phyloP scores from a whole-genome alignment of 2,113 vertebrate genomes.

The Sprattus sprattus region DNA sequence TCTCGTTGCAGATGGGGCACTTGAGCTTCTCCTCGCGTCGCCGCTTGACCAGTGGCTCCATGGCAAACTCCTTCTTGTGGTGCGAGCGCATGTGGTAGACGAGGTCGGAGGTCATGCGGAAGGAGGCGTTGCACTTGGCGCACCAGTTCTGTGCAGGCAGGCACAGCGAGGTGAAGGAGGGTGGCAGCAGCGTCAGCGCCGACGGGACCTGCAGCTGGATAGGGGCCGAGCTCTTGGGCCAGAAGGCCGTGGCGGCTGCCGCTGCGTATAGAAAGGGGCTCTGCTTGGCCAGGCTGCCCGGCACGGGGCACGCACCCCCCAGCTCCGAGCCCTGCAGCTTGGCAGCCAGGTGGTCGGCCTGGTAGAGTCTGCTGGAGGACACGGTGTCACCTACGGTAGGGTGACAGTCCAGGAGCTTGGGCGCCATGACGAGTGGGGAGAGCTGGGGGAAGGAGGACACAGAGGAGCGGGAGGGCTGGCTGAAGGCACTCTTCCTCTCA shows the following conservation, averaged over 20 bases:
- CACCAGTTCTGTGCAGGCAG: conserved; percentile 98
- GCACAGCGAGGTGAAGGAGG: conserved; percentile 94
- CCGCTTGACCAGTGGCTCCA: conserved; percentile 92
- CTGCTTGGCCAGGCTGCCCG: conserved; percentile 81
- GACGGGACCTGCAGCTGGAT: conserved; percentile 93
- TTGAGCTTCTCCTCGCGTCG: conserved; percentile 96
- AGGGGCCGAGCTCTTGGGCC: conserved; percentile 85
- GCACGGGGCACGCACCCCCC: conserved; percentile 72
- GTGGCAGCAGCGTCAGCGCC: conserved; percentile 89
- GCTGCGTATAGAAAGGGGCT: conserved; percentile 85
- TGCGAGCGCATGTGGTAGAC: conserved; percentile 99
- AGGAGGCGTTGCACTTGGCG: conserved; percentile 97
- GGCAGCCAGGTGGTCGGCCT: conserved; percentile 82
- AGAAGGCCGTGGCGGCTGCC: conserved; percentile 85
- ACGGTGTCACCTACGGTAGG: conserved; percentile 75
- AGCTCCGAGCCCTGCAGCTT: conserved; percentile 83
- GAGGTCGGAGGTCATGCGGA: conserved; percentile 98
- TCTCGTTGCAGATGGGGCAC: conserved; percentile 97
- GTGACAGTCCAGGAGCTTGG: conserved; percentile 86
- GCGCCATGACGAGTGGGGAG: conserved; percentile 82
- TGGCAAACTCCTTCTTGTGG: conserved; percentile 94
- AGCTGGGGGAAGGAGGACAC: conserved; percentile 82
- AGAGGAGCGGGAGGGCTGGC: conserved; percentile 80
- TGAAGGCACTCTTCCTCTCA: conserved; percentile 92
- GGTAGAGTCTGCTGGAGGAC: conserved; percentile 83